Percentiles rank a stretch among this genome's conserved stretches.
phyloP scores from a whole-genome alignment of 2,888 invertebrate genomes.

The Criorhina ranunculi region DNA sequence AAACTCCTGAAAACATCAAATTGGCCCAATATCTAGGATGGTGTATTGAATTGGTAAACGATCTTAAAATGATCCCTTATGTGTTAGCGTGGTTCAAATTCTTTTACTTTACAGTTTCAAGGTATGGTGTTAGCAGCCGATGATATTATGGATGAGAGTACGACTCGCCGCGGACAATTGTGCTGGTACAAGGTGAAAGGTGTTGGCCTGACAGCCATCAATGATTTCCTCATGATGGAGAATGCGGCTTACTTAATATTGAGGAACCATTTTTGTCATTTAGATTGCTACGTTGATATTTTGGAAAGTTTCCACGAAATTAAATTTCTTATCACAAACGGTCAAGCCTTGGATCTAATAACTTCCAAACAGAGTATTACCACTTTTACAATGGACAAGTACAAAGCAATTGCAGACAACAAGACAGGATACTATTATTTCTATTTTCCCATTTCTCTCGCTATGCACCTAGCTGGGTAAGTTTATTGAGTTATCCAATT shows the following conservation, averaged over 20 bases:
- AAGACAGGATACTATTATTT: slow-evolving; percentile 98
- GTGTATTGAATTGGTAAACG: slow-evolving; percentile 96
- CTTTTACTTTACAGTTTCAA: slow-evolving; percentile 89
- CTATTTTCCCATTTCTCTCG: slow-evolving; percentile 94
- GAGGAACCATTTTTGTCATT: slow-evolving; percentile 90
- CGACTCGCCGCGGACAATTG: slow-evolving; percentile 92
- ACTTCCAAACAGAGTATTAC: slow-evolving; percentile 88
- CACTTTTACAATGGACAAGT: slow-evolving; percentile 93
- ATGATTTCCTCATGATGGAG: slow-evolving; percentile 94
- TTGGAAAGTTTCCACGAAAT: slow-evolving; percentile 92
- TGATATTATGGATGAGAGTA: slow-evolving; percentile 95
- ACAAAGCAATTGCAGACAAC: slow-evolving; percentile 94
- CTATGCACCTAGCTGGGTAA: slow-evolving; percentile 93
- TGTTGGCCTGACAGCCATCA: slow-evolving; percentile 91
- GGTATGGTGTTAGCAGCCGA: slow-evolving; percentile 93
- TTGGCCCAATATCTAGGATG: slow-evolving; percentile 95
- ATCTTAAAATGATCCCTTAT: not conserved
- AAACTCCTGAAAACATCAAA: slow-evolving; percentile 91
- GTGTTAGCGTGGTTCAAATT: not conserved
- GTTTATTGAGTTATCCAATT: slow-evolving; percentile 22
- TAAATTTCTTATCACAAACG: slow-evolving; percentile 81
- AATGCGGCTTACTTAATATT: slow-evolving; percentile 91
- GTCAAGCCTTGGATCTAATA: slow-evolving; percentile 89
- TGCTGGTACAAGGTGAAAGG: slow-evolving; percentile 95
- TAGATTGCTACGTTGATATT: slow-evolving; percentile 91